Evolutionary conservation across 1,140 invertebrate species (phyloP), one percentile per base, ranked within the genome.

Genomic region (Drosophila nigromelanica): DNA sequence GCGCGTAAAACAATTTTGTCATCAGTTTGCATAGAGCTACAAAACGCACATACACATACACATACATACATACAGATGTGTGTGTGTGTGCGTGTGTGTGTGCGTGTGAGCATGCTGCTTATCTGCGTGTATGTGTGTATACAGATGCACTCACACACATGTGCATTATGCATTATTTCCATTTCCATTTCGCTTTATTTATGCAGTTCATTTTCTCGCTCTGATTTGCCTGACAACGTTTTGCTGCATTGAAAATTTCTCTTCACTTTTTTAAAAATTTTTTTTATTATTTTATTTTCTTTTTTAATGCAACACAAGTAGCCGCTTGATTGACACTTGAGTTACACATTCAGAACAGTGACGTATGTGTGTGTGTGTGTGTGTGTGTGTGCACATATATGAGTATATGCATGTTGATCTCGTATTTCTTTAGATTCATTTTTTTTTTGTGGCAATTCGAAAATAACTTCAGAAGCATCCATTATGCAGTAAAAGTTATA

Each of bases 291-390:
- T 18, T 62, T 67, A 69, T 68, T 60, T 63, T 72, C 59, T 78
- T 77, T 85, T 61, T 66, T 80, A 80, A 78, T 79, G 80, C 76
- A 80, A 59, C 74, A 74, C 76, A 82, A 82, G 79, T 81, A 81
- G 66, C 68, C 51, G 48, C 48, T 76, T 77, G 81, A 85, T 85
- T 85, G 80, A 80, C 80, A 86, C 81, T 85, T 85, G 73, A 83
- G 80, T 60, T 85, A 59, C 39, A 59, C 39, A 72, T 14, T 56
- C 52, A 11, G 5, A 54, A 24, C 51, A 21, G 51, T 24, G 7
- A 27, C 14, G 45, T 47, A 4, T 18, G 15, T 35, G 2, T 27
- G 4, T 54, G 15, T 45, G 12, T 43, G 15, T 11, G 4, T 39
- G 7, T 5, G 5, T 55, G 10, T 11, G 7, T 5, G 5, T 55